Conservation (phyloP, 2,888 invertebrate species). For the Plebejus anna region DNA sequence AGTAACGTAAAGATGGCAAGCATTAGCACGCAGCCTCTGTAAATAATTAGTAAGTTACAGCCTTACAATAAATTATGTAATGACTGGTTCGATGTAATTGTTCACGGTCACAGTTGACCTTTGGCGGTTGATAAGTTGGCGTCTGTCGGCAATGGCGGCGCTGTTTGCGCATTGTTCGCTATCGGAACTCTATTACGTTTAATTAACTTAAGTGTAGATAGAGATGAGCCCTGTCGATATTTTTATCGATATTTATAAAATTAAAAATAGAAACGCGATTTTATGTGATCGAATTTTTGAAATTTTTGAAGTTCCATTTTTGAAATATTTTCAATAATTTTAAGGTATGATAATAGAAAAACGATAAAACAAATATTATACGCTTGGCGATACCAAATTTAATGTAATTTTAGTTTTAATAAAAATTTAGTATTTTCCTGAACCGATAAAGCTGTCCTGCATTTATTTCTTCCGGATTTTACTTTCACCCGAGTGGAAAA, state of each 20-base stretch:
- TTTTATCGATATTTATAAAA: conserved; percentile 18
- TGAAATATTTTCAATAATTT: not conserved
- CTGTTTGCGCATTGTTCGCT: conserved; percentile 34
- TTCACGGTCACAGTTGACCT: conserved; percentile 35
- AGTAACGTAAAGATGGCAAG: not conserved
- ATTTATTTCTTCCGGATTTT: conserved; percentile 16
- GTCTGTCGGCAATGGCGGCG: conserved; percentile 24
- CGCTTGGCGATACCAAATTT: not conserved
- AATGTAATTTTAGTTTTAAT: no score
- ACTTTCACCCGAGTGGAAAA: conserved; percentile 25
- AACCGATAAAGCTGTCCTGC: conserved; percentile 20
- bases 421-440: not conserved
- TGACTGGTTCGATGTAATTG: conserved; percentile 32
- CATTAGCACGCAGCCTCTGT: not conserved
- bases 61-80: conserved; percentile 30
- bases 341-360: no score
- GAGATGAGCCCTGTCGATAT: conserved; percentile 32
- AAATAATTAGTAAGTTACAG: conserved; percentile 9
- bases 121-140: conserved; percentile 21
- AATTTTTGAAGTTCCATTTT: not conserved
- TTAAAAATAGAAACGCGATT: not conserved
- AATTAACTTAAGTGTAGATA: conserved; percentile 36
- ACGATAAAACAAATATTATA: not conserved
- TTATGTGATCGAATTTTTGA: not conserved
- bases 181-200: conserved; percentile 37